These are phyloP conservation scores for Ctenomys sociabilis DNA, from an alignment of 2,113 vertebrate species.

Conservation along the genomic window DNA sequence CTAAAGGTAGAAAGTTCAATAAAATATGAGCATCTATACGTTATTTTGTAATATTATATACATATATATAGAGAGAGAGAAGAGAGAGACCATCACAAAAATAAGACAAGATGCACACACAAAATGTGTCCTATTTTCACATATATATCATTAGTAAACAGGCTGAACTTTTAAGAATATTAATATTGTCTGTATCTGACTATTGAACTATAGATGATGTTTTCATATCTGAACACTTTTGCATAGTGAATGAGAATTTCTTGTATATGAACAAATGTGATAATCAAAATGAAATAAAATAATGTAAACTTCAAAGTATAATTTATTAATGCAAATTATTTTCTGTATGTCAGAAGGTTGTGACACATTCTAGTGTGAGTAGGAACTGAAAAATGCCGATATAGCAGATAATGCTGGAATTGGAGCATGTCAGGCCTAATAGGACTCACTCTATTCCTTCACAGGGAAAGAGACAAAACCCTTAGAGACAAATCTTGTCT, in stretches of 20 bases:
- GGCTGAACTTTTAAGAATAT: not conserved
- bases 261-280: not conserved
- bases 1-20: not conserved
- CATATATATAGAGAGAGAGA: too few relatives aligned
- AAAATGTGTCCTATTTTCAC: not conserved
- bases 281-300: constrained; percentile 43
- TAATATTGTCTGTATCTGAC: not conserved
- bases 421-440: not conserved
- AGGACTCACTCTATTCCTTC: not conserved
- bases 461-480: not conserved
- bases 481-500: not conserved
- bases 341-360: not conserved
- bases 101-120: not conserved
- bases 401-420: not conserved
- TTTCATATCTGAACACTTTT: not conserved
- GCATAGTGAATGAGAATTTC: not conserved
- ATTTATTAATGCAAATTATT: not conserved
- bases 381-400: not conserved
- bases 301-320: not conserved
- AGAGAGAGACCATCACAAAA: too few relatives aligned
- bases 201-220: not conserved
- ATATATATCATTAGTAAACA: not conserved
- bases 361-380: not conserved
- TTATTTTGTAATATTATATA: not conserved
- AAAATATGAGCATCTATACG: not conserved